phyloP scores from a whole-genome alignment of 2,113 vertebrate genomes.

The Hepsetus odoe region DNA sequence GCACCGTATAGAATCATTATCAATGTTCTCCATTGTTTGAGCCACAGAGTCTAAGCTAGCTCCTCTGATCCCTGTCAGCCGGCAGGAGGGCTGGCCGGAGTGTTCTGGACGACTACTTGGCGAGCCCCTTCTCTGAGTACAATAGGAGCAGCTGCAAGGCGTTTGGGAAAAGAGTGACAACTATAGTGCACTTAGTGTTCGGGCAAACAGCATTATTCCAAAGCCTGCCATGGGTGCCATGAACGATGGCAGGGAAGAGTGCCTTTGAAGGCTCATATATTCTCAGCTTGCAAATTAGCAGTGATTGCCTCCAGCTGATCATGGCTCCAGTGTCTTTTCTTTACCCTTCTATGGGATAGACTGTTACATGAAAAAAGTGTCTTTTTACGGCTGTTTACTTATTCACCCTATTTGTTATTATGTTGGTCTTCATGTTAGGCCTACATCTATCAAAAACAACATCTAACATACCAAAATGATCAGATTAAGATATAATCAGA shows the following conservation, averaged over 20 bases:
- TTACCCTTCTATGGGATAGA: slow-evolving; percentile 16
- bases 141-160: slow-evolving; percentile 82
- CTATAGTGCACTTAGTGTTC: slow-evolving; percentile 69
- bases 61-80: slow-evolving; percentile 58
- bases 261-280: slow-evolving; percentile 62
- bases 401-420: background rate
- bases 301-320: slow-evolving; percentile 43
- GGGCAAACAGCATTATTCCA: slow-evolving; percentile 64
- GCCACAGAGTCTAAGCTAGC: slow-evolving; percentile 63
- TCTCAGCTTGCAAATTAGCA: slow-evolving; percentile 74
- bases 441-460: background rate
- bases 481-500: background rate
- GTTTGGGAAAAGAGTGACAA: slow-evolving; percentile 81
- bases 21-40: slow-evolving; percentile 62
- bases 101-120: slow-evolving; percentile 44
- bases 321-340: background rate
- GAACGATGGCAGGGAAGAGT: slow-evolving; percentile 58
- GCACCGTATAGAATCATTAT: slow-evolving; percentile 54
- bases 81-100: slow-evolving; percentile 68
- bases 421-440: background rate
- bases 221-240: slow-evolving; percentile 51
- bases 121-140: slow-evolving; percentile 57
- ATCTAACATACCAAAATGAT: background rate
- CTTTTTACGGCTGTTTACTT: background rate
- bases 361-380: slow-evolving; percentile 30